Conservation (phyloP, 2,113 vertebrate species). For the Etia nguti region DNA sequence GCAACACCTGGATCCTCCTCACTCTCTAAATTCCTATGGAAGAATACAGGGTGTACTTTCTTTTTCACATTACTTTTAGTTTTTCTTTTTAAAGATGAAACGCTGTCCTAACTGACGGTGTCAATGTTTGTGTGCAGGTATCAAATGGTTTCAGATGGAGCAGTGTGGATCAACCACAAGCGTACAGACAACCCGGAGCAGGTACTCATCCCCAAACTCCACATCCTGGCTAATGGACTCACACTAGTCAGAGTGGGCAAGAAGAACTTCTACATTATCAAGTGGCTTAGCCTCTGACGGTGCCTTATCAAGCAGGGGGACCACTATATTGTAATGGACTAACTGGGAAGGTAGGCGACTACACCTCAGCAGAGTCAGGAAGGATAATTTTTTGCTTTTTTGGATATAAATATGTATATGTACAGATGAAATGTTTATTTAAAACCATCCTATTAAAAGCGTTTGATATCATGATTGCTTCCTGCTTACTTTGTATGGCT, state of each 20-base stretch:
- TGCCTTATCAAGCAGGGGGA: not conserved
- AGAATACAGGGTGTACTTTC: not conserved
- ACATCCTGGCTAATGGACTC: constrained; percentile 92
- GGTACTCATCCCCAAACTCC: constrained; percentile 82
- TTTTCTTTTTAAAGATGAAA: not conserved
- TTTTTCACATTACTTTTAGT: not conserved
- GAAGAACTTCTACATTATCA: constrained; percentile 90
- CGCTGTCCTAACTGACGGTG: not conserved
- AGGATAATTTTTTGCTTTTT: not conserved
- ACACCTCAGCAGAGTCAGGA: not conserved
- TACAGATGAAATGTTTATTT: constrained; percentile 16
- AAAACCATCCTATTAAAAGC: constrained; percentile 31
- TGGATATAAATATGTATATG: constrained; percentile 16
- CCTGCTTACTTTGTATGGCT: not conserved
- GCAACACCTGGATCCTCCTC: not conserved
- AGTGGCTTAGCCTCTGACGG: constrained; percentile 82
- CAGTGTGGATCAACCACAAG: constrained; percentile 87
- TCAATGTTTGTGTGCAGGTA: constrained; percentile 71
- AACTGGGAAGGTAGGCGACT: constrained; percentile 28
- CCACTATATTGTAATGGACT: not conserved
- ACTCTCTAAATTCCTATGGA: not conserved
- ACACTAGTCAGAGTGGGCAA: constrained; percentile 87
- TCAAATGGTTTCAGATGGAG: constrained; percentile 84
- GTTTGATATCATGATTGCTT: constrained; percentile 2
- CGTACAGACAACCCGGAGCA: constrained; percentile 80